Evolutionary conservation across 2,888 invertebrate species (phyloP), one percentile per base, ranked within the genome.

Genomic region (Acanthosepion pharaonis): DNA sequence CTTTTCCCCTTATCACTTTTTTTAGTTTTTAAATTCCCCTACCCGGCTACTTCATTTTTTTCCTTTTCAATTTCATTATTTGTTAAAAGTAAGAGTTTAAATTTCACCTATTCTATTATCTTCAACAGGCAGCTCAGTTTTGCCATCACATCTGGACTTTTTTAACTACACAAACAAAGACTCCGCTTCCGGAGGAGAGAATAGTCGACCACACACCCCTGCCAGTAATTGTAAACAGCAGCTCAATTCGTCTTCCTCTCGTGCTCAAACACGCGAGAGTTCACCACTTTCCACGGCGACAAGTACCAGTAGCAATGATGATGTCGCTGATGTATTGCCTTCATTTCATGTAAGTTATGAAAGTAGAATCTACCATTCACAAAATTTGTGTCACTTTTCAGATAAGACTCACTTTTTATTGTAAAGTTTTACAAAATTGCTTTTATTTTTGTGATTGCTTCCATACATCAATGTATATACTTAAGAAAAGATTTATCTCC

Each of bases 61-160:
- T 59, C 0, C 6, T 6, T 42, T 42, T 42, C 3, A 3, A 42
- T 42, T 20, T 59, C 20, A 20, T 59, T 23, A 20, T 59, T 18
- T 55, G 15, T 55, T 55, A 18, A 18, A 18, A 18, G 15, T 4
- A 18, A 4, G 20, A 55, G 15, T 55, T 55, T 55, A 18, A 20
- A 20, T 59, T 23, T 59, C 6, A 5, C 6, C 20, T 20, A 6
- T 5, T 6, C 20, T 59, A 23, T 59, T 23, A 5, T 23, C 5
- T 23, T 23, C 48, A 95, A 94, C 96, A 98, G 98, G 98, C 91
- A 98, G 98, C 49, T 98, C 98, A 20, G 98, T 98, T 94, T 97
- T 98, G 95, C 98, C 98, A 51, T 98, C 98, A 1, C 98, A 98
- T 96, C 97, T 98, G 95, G 98, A 98, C 97, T 98, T 98, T 97